Conservation (phyloP, 2,888 invertebrate genomes). For the Argynnis bischoffii region DNA sequence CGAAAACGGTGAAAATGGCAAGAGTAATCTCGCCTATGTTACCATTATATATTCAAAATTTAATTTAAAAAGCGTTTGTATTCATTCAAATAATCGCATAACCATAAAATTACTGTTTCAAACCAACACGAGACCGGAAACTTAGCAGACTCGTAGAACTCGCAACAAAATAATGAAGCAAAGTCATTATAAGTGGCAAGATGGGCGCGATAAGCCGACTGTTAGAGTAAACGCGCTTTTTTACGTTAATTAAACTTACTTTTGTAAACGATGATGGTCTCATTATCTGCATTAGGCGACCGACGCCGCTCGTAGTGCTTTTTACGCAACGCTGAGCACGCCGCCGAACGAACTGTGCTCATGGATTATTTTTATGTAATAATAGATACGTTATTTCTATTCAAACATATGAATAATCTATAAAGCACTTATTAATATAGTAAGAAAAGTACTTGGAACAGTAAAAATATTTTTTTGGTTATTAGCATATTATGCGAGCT, state of each 20-base stretch:
- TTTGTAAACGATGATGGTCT: constrained; percentile 77
- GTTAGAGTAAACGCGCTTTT: constrained; percentile 79
- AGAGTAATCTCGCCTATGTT: constrained; percentile 16
- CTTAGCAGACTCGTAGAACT: constrained; percentile 62
- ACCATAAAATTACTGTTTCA: constrained; percentile 55
- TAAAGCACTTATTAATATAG: too few species aligned
- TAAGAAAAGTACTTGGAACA: too few species aligned
- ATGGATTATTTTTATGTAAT: constrained; percentile 13
- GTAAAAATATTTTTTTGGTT: too few species aligned
- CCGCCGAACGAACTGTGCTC: constrained; percentile 17
- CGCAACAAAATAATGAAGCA: constrained; percentile 79
- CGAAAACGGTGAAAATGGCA: constrained; percentile 17
- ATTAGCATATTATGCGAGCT: too few species aligned
- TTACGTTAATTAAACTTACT: constrained; percentile 81
- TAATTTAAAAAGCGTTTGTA: constrained; percentile 27
- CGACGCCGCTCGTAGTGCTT: constrained; percentile 51
- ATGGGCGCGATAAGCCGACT: constrained; percentile 70
- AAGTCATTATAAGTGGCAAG: constrained; percentile 75
- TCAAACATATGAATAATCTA: too few species aligned
- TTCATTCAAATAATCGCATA: constrained; percentile 30
- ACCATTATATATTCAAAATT: constrained; percentile 28
- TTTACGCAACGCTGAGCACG: constrained; percentile 62
- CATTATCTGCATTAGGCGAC: constrained; percentile 66
- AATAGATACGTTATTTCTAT: neutral
- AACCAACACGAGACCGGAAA: constrained; percentile 63